Evolutionary conservation across 1,140 invertebrate genomes (phyloP).

Genomic region (Lepidurus packardi): DNA sequence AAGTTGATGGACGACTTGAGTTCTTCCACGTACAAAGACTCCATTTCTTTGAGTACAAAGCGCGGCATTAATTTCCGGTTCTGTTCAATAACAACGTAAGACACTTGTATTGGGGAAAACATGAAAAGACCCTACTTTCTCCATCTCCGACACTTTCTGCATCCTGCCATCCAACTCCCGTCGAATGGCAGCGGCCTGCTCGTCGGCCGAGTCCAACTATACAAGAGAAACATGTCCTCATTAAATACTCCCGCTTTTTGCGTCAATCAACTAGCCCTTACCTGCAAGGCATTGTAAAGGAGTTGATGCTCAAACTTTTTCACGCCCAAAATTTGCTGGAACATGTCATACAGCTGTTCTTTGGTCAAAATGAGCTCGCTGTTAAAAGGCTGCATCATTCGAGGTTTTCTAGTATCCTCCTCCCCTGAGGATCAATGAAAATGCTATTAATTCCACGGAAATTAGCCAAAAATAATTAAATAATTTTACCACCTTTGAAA

Average conservation of each 20-base stretch:
- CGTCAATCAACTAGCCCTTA: conserved; percentile 44
- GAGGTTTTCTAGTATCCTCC: conserved; percentile 78
- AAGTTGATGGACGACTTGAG: conserved; percentile 94
- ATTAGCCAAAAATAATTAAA: conserved; percentile 23
- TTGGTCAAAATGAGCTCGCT: conserved; percentile 88
- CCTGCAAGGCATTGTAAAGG: conserved; percentile 96
- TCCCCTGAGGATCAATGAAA: conserved; percentile 53
- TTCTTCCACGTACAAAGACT: conserved; percentile 97
- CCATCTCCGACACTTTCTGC: conserved; percentile 94
- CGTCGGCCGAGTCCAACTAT: conserved; percentile 96
- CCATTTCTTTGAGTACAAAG: conserved; percentile 99
- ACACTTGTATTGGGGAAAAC: neutral
- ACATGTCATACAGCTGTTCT: conserved; percentile 99
- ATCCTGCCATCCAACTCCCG: conserved; percentile 95
- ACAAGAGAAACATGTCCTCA: conserved; percentile 34
- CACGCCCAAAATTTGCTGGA: conserved; percentile 95
- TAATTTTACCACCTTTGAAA: conserved; percentile 66
- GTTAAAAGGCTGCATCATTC: conserved; percentile 77
- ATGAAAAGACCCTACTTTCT: conserved; percentile 61
- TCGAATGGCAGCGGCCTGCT: conserved; percentile 97
- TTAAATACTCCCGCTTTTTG: neutral
- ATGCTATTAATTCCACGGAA: neutral
- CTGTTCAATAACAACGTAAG: conserved; percentile 49
- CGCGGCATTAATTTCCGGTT: conserved; percentile 96
- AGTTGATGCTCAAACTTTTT: conserved; percentile 99